Evolutionary conservation across 2,888 invertebrate genomes (phyloP).

Genomic region (Sacculina carcini): DNA sequence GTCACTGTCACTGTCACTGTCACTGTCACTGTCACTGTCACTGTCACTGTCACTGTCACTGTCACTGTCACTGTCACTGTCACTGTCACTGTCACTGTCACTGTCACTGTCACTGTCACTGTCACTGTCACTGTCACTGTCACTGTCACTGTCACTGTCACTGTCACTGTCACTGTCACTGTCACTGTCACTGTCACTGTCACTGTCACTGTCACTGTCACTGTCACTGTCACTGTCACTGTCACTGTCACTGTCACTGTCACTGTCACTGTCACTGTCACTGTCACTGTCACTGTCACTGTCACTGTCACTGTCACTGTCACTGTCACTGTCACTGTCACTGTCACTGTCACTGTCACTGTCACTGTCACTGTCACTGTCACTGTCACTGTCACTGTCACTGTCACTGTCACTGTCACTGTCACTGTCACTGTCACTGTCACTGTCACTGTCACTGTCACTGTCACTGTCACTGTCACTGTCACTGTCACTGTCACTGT

Average conservation of each 20-base stretch:
- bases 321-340: background rate
- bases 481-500: background rate
- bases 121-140: background rate
- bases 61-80: background rate
- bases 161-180: too few species aligned
- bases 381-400: background rate
- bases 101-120: too few species aligned
- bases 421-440: too few species aligned
- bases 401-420: too few species aligned
- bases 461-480: background rate
- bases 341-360: background rate
- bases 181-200: background rate
- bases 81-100: background rate
- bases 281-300: background rate
- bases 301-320: background rate
- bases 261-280: background rate
- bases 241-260: background rate
- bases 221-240: background rate
- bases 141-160: background rate
- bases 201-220: background rate
- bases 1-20: background rate
- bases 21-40: background rate
- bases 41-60: too few species aligned
- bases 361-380: background rate
- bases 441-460: background rate